Percentiles rank a stretch among this genome's conserved stretches.
Evolutionary conservation across 1,140 invertebrate genomes (phyloP).

Genomic region (Drosophila bipectinata): DNA sequence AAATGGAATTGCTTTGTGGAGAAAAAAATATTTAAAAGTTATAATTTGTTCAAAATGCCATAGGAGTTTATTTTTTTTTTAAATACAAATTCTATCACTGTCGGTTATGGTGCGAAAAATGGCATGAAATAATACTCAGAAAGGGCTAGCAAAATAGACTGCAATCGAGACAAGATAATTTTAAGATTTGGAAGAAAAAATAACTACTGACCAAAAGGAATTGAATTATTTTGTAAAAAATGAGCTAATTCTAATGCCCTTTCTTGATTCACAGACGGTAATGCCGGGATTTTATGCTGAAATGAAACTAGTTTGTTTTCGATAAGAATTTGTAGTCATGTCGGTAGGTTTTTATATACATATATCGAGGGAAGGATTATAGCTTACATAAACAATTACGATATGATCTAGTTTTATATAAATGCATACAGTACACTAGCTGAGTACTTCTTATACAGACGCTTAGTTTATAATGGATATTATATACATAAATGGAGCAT

Average conservation of each 20-base stretch:
- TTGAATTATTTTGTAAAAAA: conserved; percentile 40
- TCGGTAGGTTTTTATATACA: conserved; percentile 58
- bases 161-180: conserved; percentile 42
- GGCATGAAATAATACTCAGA: conserved; percentile 50
- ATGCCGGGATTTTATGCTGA: conserved; percentile 2
- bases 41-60: conserved; percentile 60
- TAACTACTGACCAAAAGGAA: conserved; percentile 35
- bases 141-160: conserved; percentile 16
- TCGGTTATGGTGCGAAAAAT: conserved; percentile 28
- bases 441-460: conserved; percentile 25
- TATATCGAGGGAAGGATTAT: conserved; percentile 19
- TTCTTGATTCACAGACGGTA: conserved; percentile 1
- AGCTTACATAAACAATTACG: conserved; percentile 36
- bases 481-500: conserved; percentile 37
- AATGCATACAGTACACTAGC: conserved; percentile 35
- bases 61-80: conserved; percentile 22
- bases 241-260: neutral
- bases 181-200: conserved; percentile 22
- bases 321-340: conserved; percentile 26
- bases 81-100: conserved; percentile 12
- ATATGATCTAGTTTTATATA: conserved; percentile 60
- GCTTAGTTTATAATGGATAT: conserved; percentile 28
- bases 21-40: conserved; percentile 34
- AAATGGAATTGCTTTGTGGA: conserved; percentile 41
- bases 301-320: conserved; percentile 26